A percentile compares a stretch with the other conserved stretches of the same genome.
phyloP scores from a whole-genome alignment of 2,888 invertebrate genomes.

The Sarcophaga subvicina region DNA sequence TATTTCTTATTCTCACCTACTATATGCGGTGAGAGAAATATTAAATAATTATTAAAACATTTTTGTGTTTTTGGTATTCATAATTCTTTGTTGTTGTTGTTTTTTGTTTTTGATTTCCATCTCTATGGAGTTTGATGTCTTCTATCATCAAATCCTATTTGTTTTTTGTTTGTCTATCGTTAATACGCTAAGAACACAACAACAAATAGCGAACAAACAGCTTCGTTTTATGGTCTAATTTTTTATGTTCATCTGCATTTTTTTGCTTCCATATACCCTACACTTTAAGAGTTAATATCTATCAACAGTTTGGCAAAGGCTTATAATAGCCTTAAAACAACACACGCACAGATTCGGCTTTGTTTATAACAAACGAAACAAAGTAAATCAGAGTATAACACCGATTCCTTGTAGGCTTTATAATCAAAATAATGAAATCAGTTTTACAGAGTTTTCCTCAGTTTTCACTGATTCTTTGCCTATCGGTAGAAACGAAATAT shows the following conservation, averaged over 20 bases:
- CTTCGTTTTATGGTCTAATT: conserved; percentile 26
- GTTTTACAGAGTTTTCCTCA: no score
- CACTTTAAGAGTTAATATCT: no score
- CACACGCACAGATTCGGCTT: no score
- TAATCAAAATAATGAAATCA: no score
- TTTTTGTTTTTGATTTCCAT: neutral
- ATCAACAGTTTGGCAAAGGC: no score
- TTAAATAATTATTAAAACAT: conserved; percentile 25
- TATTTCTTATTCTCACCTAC: neutral
- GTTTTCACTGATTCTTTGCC: no score
- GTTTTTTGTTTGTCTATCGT: conserved; percentile 25
- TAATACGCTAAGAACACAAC: conserved; percentile 22
- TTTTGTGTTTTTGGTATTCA: neutral
- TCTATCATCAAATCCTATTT: conserved; percentile 23
- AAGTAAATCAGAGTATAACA: no score
- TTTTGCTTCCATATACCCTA: neutral
- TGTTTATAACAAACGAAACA: no score
- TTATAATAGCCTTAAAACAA: no score
- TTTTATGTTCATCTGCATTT: conserved; percentile 11
- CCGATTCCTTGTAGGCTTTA: no score
- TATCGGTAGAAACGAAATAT: no score
- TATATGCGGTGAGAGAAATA: no score
- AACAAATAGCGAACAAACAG: neutral
- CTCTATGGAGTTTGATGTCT: neutral
- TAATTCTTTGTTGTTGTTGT: neutral